These are phyloP conservation scores for Phymatocera aterrima DNA, from an alignment of 2,888 invertebrate species.

Conservation along the genomic window DNA sequence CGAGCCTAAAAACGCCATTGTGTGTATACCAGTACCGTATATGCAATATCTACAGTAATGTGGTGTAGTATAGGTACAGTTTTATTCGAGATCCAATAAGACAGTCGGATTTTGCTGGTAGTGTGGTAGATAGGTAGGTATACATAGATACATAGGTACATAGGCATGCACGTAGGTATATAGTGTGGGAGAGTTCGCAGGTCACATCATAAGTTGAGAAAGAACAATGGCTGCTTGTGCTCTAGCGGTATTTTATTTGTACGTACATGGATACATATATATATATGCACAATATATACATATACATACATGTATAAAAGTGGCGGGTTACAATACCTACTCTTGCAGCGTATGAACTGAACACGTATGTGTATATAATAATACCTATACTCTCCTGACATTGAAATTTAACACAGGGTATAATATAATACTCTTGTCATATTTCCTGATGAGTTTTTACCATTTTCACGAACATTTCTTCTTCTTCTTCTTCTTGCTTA, in stretches of 20 bases:
- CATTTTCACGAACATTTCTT: too few relatives aligned
- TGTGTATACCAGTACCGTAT: not conserved
- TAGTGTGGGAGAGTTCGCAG: constrained; percentile 71
- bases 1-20: not conserved
- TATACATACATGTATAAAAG: too few relatives aligned
- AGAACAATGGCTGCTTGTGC: constrained; percentile 41
- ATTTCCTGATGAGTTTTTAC: too few relatives aligned
- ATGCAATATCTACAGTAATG: not conserved
- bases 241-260: not conserved
- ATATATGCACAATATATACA: too few relatives aligned
- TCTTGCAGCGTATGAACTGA: too few relatives aligned
- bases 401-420: too few relatives aligned
- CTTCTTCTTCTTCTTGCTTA: too few relatives aligned
- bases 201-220: constrained; percentile 58
- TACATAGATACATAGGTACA: not conserved
- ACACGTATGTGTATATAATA: too few relatives aligned
- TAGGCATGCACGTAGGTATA: not conserved
- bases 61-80: not conserved
- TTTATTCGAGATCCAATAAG: constrained; percentile 32
- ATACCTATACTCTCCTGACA: too few relatives aligned
- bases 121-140: not conserved
- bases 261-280: too few relatives aligned
- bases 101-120: not conserved
- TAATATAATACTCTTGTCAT: too few relatives aligned
- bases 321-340: too few relatives aligned